Conservation (phyloP, 2,113 vertebrate species). For the Oostethus manadensis region DNA sequence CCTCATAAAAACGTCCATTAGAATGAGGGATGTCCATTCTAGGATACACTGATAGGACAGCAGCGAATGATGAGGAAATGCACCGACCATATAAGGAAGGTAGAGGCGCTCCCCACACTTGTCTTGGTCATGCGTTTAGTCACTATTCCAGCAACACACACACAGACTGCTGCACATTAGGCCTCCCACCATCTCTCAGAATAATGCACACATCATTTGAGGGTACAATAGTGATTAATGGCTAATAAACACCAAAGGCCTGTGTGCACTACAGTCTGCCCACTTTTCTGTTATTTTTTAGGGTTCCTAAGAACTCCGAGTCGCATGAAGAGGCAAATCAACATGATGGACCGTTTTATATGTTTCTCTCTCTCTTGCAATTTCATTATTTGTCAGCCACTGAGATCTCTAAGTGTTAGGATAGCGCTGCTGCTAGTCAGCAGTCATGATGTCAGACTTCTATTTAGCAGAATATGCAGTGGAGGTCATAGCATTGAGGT, state of each 20-base stretch:
- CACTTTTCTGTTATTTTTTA: neutral
- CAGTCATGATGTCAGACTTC: neutral
- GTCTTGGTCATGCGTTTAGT: neutral
- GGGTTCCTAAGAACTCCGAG: neutral
- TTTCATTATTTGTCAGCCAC: neutral
- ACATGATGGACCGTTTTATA: neutral
- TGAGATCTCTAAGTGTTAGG: neutral
- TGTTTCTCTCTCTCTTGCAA: neutral
- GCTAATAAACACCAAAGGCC: neutral
- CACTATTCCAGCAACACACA: neutral
- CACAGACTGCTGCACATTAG: neutral
- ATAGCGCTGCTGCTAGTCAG: too few species aligned
- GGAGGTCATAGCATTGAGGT: neutral
- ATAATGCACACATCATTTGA: conserved; percentile 6
- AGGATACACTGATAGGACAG: neutral
- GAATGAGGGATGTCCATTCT: neutral
- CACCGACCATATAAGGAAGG: neutral
- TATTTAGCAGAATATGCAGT: neutral
- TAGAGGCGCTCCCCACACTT: neutral
- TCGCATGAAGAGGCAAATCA: neutral
- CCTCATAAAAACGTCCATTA: conserved; percentile 10
- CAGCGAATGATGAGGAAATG: conserved; percentile 4
- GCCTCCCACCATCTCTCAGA: conserved; percentile 1
- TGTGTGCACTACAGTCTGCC: neutral
- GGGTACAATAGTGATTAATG: neutral